Evolutionary conservation across 1,140 invertebrate genomes (phyloP).

Genomic region (Euura saliciscinereae): DNA sequence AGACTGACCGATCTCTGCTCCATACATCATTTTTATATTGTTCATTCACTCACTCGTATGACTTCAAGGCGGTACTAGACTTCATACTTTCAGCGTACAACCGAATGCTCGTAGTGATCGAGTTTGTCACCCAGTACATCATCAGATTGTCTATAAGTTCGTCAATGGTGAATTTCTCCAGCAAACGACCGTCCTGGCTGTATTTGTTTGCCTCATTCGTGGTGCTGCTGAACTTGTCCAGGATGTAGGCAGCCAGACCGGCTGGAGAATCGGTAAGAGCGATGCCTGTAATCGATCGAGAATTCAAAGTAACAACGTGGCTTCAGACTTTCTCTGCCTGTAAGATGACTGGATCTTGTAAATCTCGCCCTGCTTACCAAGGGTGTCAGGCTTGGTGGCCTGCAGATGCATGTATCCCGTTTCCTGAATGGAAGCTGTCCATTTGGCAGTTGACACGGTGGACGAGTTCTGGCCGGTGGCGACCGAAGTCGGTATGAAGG

Average conservation of each 20-base stretch:
- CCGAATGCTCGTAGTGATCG: constrained; percentile 77
- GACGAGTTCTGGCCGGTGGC: constrained; percentile 62
- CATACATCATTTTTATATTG: neutral
- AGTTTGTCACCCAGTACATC: constrained; percentile 83
- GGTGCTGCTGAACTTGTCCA: constrained; percentile 87
- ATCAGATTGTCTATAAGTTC: constrained; percentile 88
- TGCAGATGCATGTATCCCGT: constrained; percentile 85
- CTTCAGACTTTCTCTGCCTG: neutral
- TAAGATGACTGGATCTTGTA: too few species aligned
- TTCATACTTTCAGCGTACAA: constrained; percentile 74
- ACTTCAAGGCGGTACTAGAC: constrained; percentile 44
- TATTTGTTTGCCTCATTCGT: constrained; percentile 67
- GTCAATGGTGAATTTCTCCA: constrained; percentile 68
- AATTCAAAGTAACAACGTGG: neutral
- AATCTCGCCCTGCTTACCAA: constrained; percentile 63
- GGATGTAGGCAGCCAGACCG: constrained; percentile 80
- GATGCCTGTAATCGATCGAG: constrained; percentile 56
- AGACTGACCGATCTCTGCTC: neutral
- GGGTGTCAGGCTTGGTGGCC: constrained; percentile 88
- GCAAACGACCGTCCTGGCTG: constrained; percentile 75
- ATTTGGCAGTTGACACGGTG: constrained; percentile 67
- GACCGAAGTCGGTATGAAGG: constrained; percentile 63
- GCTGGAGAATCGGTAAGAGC: constrained; percentile 71
- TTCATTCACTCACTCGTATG: constrained; percentile 58
- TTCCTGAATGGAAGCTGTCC: too few species aligned